Evolutionary conservation across 2,113 vertebrate genomes (phyloP).

Genomic region (Crotalus horridus): DNA sequence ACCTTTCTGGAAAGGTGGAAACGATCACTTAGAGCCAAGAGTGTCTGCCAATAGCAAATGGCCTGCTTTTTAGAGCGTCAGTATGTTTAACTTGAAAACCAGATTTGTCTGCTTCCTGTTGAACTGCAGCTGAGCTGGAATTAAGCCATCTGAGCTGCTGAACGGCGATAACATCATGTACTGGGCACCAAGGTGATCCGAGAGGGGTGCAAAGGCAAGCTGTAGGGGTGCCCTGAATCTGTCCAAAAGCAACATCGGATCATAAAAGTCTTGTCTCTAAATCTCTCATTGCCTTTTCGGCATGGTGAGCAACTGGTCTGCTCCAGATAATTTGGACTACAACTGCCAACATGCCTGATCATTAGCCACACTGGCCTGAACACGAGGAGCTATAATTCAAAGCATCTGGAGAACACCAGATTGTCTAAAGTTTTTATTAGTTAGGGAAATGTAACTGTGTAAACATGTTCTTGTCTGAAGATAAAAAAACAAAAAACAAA

Average conservation of each 20-base stretch:
- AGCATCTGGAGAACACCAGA: background rate
- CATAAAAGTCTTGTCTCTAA: background rate
- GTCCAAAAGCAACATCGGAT: background rate
- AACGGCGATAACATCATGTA: background rate
- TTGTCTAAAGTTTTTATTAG: background rate
- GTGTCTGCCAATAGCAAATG: background rate
- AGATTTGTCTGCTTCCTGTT: background rate
- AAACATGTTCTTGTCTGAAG: background rate
- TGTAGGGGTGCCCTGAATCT: background rate
- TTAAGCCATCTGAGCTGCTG: background rate
- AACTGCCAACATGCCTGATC: background rate
- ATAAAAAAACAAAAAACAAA: background rate
- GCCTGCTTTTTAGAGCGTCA: background rate
- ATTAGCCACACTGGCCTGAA: background rate
- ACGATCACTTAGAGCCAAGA: background rate
- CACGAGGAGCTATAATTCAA: background rate
- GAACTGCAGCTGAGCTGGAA: background rate
- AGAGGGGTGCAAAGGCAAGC: background rate
- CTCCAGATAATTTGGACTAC: background rate
- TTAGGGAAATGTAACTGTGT: background rate
- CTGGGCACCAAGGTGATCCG: background rate
- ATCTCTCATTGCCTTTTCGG: background rate
- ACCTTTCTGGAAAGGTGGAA: background rate
- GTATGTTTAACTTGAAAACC: background rate
- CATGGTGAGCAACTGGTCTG: background rate